These are phyloP conservation scores for Lineus longissimus DNA, from an alignment of 1,140 invertebrate genomes.

Conservation along the genomic window DNA sequence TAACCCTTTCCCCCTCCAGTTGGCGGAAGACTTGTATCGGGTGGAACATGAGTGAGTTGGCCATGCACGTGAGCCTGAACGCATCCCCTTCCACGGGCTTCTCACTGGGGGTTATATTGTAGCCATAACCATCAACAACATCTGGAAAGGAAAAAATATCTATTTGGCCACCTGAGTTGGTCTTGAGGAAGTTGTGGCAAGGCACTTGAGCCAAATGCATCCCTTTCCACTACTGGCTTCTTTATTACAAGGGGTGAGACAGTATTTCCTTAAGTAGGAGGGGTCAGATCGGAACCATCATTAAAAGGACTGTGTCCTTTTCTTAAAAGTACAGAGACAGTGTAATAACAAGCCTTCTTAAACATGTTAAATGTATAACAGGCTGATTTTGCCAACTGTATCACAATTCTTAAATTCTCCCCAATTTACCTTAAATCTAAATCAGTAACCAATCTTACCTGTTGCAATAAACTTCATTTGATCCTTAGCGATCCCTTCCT, in stretches of 20 bases:
- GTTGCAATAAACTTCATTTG: conserved; percentile 5
- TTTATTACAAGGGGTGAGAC: not conserved
- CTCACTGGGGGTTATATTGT: not conserved
- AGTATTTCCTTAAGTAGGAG: not conserved
- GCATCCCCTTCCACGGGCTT: not conserved
- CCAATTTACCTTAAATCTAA: no score
- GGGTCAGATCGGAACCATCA: not conserved
- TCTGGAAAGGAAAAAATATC: not conserved
- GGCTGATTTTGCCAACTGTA: no score
- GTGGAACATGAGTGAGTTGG: not conserved
- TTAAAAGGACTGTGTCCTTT: not conserved
- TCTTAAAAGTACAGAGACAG: not conserved
- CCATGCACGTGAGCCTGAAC: not conserved
- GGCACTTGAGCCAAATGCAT: not conserved
- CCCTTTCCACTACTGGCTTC: not conserved
- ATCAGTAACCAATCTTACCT: conserved; percentile 4
- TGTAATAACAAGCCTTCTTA: no score
- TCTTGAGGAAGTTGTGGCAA: not conserved
- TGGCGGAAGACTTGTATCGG: not conserved
- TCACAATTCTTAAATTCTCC: no score
- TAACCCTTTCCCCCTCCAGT: not conserved
- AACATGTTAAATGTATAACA: no score
- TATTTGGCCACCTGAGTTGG: not conserved
- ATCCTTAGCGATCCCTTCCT: not conserved
- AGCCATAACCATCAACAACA: not conserved